Evolutionary conservation across 2,888 invertebrate genomes (phyloP).

Genomic region (Drosophila borealis): DNA sequence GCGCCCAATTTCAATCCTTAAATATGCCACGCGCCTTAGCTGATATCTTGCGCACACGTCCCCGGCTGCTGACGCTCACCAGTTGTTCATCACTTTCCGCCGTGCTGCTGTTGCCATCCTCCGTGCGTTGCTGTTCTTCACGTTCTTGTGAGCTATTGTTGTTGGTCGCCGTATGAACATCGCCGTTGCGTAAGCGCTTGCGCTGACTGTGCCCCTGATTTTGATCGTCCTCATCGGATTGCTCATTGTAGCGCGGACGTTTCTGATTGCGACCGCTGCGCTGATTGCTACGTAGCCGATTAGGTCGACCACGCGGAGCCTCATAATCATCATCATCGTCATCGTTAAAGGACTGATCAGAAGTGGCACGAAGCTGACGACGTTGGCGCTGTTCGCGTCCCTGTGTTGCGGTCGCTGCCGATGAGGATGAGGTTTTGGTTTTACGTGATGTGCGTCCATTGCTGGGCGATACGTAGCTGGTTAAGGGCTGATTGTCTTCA

Average conservation of each 20-base stretch:
- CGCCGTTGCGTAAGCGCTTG: constrained; percentile 66
- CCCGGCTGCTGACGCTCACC: constrained; percentile 91
- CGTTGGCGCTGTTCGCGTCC: constrained; percentile 54
- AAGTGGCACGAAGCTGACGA: constrained; percentile 53
- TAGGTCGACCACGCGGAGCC: constrained; percentile 46
- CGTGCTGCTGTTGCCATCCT: constrained; percentile 57
- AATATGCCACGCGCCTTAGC: constrained; percentile 90
- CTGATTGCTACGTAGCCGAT: constrained; percentile 54
- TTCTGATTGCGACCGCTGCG: constrained; percentile 84
- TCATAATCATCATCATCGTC: constrained; percentile 81
- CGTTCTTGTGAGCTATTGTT: constrained; percentile 48
- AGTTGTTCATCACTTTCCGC: constrained; percentile 80
- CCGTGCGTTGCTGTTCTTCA: constrained; percentile 23
- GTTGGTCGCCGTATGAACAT: constrained; percentile 39
- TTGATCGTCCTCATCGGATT: constrained; percentile 86
- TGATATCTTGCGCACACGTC: constrained; percentile 93
- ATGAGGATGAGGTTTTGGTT: constrained; percentile 56
- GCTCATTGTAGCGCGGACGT: constrained; percentile 87
- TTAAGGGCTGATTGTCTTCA: constrained; percentile 85
- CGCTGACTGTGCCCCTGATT: constrained; percentile 40
- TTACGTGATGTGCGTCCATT: constrained; percentile 54
- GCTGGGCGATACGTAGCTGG: constrained; percentile 83
- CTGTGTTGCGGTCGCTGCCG: constrained; percentile 46
- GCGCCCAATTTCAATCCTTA: constrained; percentile 81
- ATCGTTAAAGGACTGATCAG: constrained; percentile 71